Evolutionary conservation across 2,888 invertebrate species (phyloP), one percentile per base, ranked within the genome.

Genomic region (Mythimna lalbum): DNA sequence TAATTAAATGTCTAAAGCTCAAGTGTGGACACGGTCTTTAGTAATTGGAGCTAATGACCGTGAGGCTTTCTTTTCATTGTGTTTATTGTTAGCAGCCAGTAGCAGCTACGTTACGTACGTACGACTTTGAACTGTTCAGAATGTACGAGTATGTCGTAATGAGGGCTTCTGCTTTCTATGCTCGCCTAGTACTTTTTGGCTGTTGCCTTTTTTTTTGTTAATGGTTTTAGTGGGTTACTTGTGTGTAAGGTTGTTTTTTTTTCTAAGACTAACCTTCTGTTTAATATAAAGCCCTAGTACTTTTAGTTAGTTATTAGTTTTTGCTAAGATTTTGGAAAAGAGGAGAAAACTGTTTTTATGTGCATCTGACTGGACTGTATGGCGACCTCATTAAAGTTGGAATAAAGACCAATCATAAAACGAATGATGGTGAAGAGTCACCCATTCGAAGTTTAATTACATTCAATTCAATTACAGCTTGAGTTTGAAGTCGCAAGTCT

Each of bases 31-130:
- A 64, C 47, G 43, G 50, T 77, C 83, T 72, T 62, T 36, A 70
- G 59, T 82, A 85, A 85, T 80, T 85, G 85, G 23, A 71, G 74
- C 67, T 85, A 83, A 85, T 83, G 66, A 63, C 73, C 69, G 80
- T 68, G 69, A 63, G 33, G 70, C 70, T 83, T 83, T 83, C 81
- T 85, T 83, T 74, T 67, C 72, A 85, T 74, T 82, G 85, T 75
- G 49, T 73, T 66, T 72, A 79, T 76, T 76, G 68, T 75, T 63
- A 64, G 55, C 65, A 57, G 31, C 57, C 57, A 57, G 21, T 57
- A 21, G 36, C 56, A 56, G 56, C 56, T n/a, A n/a, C 33, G 56
- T 36, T 57, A 36, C n/a, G n/a, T n/a, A n/a, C n/a, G n/a, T n/a
- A n/a, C 33, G 57, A 57, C 36, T 57, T 57, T 57, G 57, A 57